Percentiles rank a stretch among this genome's conserved stretches.
Evolutionary conservation across 2,888 invertebrate species (phyloP).

Genomic region (Melipona beecheii): DNA sequence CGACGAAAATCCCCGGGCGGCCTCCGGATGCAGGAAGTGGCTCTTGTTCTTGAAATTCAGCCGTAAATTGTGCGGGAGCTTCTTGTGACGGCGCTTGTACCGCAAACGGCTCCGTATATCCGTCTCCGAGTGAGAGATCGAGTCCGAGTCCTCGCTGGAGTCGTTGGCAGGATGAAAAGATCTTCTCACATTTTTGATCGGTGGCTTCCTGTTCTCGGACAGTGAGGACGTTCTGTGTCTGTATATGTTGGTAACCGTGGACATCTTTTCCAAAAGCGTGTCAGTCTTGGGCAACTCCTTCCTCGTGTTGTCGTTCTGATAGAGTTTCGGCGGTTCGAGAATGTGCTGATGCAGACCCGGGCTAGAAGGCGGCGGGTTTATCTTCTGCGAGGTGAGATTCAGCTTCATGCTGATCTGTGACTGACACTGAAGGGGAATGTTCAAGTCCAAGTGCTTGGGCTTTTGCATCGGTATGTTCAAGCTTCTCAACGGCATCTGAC

Average conservation of each 20-base stretch:
- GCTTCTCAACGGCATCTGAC: slow-evolving; percentile 56
- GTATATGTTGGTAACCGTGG: slow-evolving; percentile 69
- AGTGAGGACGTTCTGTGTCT: slow-evolving; percentile 81
- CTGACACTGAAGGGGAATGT: slow-evolving; percentile 71
- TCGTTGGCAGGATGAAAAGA: slow-evolving; percentile 81
- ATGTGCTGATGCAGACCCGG: slow-evolving; percentile 78
- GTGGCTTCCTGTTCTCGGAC: slow-evolving; percentile 78
- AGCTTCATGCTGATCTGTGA: slow-evolving; percentile 63
- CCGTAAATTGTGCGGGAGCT: slow-evolving; percentile 81
- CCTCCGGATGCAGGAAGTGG: slow-evolving; percentile 78
- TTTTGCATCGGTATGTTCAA: slow-evolving; percentile 74
- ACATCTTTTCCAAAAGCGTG: slow-evolving; percentile 70
- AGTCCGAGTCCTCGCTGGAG: slow-evolving; percentile 82
- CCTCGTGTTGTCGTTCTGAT: slow-evolving; percentile 76
- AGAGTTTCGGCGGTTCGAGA: slow-evolving; percentile 79
- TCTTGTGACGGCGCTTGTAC: slow-evolving; percentile 79
- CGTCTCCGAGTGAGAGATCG: slow-evolving; percentile 86
- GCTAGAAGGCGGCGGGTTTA: slow-evolving; percentile 61
- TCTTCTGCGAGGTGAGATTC: slow-evolving; percentile 62
- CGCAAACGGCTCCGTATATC: slow-evolving; percentile 84
- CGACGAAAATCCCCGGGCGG: slow-evolving; percentile 76
- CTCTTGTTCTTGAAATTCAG: slow-evolving; percentile 84
- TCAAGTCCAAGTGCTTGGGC: slow-evolving; percentile 76
- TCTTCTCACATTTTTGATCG: slow-evolving; percentile 76
- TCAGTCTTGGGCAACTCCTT: slow-evolving; percentile 71